These are phyloP conservation scores for Dione vanillae DNA, from an alignment of 2,888 invertebrate genomes.

Conservation along the genomic window DNA sequence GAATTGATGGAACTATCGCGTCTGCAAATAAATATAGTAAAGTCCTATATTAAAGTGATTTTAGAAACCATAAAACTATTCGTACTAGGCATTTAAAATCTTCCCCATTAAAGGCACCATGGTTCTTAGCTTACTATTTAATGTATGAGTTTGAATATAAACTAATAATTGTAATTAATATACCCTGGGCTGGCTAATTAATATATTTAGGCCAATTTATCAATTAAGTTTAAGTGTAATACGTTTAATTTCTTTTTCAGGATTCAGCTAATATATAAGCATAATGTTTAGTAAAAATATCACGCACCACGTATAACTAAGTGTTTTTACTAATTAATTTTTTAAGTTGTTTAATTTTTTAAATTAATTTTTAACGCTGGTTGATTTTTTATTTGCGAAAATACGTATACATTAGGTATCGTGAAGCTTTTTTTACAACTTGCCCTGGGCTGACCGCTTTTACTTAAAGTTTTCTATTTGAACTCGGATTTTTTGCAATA, in stretches of 20 bases:
- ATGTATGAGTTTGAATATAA: no score
- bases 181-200: no score
- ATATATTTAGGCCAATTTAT: no score
- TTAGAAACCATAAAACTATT: not conserved
- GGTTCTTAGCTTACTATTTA: not conserved
- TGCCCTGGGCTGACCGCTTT: not conserved
- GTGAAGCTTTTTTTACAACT: constrained; percentile 8
- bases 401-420: not conserved
- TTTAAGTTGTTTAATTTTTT: no score
- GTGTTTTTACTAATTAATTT: no score
- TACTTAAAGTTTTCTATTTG: constrained; percentile 15
- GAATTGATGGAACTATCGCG: not conserved
- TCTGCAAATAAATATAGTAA: not conserved
- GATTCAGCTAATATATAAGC: no score
- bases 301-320: no score
- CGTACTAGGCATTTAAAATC: no score
- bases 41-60: not conserved
- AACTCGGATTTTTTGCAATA: not conserved
- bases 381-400: constrained; percentile 1
- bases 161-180: no score
- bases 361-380: not conserved
- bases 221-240: no score
- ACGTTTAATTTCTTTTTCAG: no score
- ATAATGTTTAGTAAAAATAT: no score
- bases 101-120: not conserved